Percentiles rank a stretch among this genome's conserved stretches.
These are phyloP conservation scores for Salmo trutta DNA, from an alignment of 2,797 vertebrate species.

Conservation along the genomic window DNA sequence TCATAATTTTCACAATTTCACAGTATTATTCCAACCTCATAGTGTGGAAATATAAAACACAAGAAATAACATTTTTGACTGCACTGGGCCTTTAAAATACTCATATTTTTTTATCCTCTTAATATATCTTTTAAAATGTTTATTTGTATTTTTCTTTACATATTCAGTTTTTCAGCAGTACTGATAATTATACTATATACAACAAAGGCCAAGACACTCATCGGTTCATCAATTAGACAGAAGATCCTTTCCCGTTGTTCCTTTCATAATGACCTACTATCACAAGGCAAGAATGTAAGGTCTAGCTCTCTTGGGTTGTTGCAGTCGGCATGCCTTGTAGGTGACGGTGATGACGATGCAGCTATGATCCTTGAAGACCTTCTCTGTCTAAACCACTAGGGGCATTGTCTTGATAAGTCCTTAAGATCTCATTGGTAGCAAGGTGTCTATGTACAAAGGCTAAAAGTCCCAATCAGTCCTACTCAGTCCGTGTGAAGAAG, in stretches of 20 bases:
- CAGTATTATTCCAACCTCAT: too few species aligned
- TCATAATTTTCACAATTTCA: too few species aligned
- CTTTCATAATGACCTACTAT: constrained; percentile 41
- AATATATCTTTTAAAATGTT: constrained; percentile 70
- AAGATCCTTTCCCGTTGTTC: constrained; percentile 39
- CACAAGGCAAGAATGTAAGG: constrained; percentile 54
- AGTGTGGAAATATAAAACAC: too few species aligned
- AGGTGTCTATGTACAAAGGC: constrained; percentile 92
- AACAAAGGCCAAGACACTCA: constrained; percentile 79
- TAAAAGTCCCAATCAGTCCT: constrained; percentile 70
- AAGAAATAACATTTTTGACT: too few species aligned
- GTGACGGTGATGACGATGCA: constrained; percentile 73
- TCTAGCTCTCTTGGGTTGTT: constrained; percentile 55
- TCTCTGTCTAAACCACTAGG: constrained; percentile 37
- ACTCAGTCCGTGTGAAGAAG: constrained; percentile 25
- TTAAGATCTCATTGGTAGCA: constrained; percentile 63
- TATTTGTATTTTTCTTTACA: constrained; percentile 70
- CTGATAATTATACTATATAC: constrained; percentile 78
- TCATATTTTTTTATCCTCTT: constrained; percentile 69
- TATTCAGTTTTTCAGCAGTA: constrained; percentile 71
- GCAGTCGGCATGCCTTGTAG: constrained; percentile 72
- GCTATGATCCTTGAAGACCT: constrained; percentile 61
- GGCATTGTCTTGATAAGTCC: constrained; percentile 52
- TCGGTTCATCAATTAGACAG: constrained; percentile 74
- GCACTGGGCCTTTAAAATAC: constrained; percentile 55